These are phyloP conservation scores for Ctenopoma kingsleyae DNA, from an alignment of 2,797 vertebrate species.

Conservation along the genomic window DNA sequence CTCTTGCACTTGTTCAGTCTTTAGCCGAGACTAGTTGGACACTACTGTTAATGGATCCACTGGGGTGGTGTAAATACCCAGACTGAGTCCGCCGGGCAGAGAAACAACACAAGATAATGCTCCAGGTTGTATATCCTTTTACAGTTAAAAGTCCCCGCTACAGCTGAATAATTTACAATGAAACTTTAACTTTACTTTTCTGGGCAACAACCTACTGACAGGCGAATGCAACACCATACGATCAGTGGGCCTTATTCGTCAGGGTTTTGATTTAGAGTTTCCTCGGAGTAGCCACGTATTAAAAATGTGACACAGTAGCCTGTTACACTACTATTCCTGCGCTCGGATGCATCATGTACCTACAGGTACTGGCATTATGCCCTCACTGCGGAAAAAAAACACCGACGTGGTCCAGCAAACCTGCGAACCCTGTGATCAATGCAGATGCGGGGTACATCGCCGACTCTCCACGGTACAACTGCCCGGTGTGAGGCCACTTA, in stretches of 20 bases:
- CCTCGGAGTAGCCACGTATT: conserved; percentile 18
- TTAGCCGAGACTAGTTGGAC: conserved; percentile 4
- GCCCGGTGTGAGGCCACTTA: conserved; percentile 79
- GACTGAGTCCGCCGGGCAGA: conserved; percentile 8
- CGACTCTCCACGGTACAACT: conserved; percentile 39
- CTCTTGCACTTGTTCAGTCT: neutral
- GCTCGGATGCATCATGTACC: conserved; percentile 17
- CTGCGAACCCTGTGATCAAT: conserved; percentile 26
- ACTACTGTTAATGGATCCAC: conserved; percentile 26
- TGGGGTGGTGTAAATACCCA: conserved; percentile 25
- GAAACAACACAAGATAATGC: conserved; percentile 20
- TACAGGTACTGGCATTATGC: conserved; percentile 58
- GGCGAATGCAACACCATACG: conserved; percentile 1
- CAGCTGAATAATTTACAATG: neutral
- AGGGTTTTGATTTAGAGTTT: conserved; percentile 25
- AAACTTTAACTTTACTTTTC: neutral
- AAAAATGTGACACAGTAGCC: conserved; percentile 25
- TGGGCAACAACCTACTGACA: conserved; percentile 1
- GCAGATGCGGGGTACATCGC: conserved; percentile 34
- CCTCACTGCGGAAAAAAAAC: conserved; percentile 68
- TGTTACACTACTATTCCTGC: conserved; percentile 5
- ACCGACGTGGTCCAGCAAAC: conserved; percentile 37
- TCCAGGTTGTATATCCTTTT: conserved; percentile 1
- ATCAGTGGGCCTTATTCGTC: conserved; percentile 49
- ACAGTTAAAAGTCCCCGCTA: neutral